phyloP scores from a whole-genome alignment of 2,888 invertebrate genomes.

The Eupithecia abbreviata region DNA sequence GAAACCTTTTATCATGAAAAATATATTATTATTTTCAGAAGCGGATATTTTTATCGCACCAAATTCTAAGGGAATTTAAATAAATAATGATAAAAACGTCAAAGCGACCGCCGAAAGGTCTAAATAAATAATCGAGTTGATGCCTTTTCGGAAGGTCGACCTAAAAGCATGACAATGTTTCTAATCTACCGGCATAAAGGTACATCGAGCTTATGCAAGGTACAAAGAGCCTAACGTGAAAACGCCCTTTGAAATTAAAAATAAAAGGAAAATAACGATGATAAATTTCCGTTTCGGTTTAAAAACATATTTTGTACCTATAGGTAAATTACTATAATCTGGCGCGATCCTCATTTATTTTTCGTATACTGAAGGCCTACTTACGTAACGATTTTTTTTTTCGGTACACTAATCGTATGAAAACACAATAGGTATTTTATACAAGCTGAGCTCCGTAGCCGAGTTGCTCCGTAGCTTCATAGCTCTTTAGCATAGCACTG shows the following conservation, averaged over 20 bases:
- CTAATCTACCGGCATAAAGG: neutral
- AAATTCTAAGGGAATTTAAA: neutral
- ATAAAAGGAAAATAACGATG: too few species aligned
- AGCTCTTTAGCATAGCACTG: neutral
- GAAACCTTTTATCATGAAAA: neutral
- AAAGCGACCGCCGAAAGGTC: conserved; percentile 5
- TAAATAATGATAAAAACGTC: neutral
- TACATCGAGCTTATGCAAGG: neutral
- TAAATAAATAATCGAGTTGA: conserved; percentile 9
- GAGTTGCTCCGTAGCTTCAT: neutral
- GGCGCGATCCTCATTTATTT: too few species aligned
- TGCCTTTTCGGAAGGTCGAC: conserved; percentile 1
- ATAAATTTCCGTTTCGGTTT: too few species aligned
- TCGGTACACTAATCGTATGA: too few species aligned
- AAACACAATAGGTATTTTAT: too few species aligned
- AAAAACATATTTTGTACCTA: too few species aligned
- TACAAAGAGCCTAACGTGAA: too few species aligned
- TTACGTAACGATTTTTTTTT: too few species aligned
- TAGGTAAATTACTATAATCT: too few species aligned
- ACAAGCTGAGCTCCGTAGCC: too few species aligned
- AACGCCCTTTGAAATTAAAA: too few species aligned
- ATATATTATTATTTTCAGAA: neutral
- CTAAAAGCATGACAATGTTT: conserved; percentile 1
- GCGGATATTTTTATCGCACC: neutral
- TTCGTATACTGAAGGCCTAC: too few species aligned